Evolutionary conservation across 1,140 invertebrate genomes (phyloP).

Genomic region (Arion vulgaris): DNA sequence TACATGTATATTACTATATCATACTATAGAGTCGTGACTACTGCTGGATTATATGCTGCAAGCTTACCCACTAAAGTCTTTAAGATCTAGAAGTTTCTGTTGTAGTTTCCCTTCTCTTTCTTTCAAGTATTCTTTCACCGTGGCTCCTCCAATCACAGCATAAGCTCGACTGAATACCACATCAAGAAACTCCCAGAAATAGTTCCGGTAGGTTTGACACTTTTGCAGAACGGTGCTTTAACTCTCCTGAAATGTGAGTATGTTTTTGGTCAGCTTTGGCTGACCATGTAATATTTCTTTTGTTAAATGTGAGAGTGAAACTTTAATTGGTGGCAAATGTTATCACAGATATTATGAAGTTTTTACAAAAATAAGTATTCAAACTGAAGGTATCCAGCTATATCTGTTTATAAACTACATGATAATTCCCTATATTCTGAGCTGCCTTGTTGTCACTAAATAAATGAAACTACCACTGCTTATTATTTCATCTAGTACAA

Average conservation of each 20-base stretch:
- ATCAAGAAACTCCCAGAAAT: conserved; percentile 32
- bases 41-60: not conserved
- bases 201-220: conserved; percentile 32
- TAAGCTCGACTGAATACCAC: conserved; percentile 27
- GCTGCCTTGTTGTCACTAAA: too few species aligned
- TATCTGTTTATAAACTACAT: too few species aligned
- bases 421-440: too few species aligned
- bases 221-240: conserved; percentile 29
- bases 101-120: conserved; percentile 24
- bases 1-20: too few species aligned
- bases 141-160: conserved; percentile 11
- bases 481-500: too few species aligned
- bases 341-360: too few species aligned
- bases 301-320: not conserved
- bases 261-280: not conserved
- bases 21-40: too few species aligned
- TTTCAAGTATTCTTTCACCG: conserved; percentile 17
- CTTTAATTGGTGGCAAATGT: not conserved
- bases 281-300: not conserved
- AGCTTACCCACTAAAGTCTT: conserved; percentile 35
- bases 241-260: conserved; percentile 33
- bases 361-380: too few species aligned
- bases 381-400: too few species aligned
- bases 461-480: too few species aligned
- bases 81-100: conserved; percentile 14